Conservation (phyloP, 2,888 invertebrate species). For the Arge pagana region DNA sequence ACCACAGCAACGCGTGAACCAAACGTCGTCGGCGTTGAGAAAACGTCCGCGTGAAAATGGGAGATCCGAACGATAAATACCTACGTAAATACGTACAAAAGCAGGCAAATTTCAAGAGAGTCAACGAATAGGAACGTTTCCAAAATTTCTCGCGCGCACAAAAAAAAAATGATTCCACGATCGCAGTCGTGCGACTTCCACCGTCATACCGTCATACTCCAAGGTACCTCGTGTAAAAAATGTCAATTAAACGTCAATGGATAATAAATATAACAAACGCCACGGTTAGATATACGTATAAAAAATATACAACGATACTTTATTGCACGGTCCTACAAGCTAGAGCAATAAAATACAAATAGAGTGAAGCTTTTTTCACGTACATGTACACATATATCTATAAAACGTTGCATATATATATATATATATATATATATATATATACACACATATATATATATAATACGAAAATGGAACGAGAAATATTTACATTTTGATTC, state of each 20-base stretch:
- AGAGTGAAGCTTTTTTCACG: no score
- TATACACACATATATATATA: neutral
- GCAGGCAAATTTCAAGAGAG: no score
- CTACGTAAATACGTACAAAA: neutral
- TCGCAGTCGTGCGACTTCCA: neutral
- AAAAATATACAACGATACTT: constrained; percentile 55
- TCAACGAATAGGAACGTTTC: constrained; percentile 7
- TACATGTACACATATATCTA: no score
- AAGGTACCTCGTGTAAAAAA: constrained; percentile 3
- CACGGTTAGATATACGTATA: constrained; percentile 35
- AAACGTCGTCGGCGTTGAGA: neutral
- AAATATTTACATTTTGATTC: constrained; percentile 53
- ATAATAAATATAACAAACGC: constrained; percentile 3
- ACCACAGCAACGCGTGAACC: no score
- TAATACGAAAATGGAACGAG: constrained; percentile 25
- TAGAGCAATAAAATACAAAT: constrained; percentile 12
- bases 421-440: constrained; percentile 15
- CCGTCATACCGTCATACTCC: neutral
- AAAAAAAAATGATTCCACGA: neutral
- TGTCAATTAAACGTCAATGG: neutral
- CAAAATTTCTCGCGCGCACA: constrained; percentile 13
- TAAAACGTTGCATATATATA: no score
- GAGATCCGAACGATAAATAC: neutral
- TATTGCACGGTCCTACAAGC: constrained; percentile 41
- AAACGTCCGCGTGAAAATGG: neutral